Conservation (phyloP, 2,797 vertebrate genomes). For the Hyperoplus immaculatus region DNA sequence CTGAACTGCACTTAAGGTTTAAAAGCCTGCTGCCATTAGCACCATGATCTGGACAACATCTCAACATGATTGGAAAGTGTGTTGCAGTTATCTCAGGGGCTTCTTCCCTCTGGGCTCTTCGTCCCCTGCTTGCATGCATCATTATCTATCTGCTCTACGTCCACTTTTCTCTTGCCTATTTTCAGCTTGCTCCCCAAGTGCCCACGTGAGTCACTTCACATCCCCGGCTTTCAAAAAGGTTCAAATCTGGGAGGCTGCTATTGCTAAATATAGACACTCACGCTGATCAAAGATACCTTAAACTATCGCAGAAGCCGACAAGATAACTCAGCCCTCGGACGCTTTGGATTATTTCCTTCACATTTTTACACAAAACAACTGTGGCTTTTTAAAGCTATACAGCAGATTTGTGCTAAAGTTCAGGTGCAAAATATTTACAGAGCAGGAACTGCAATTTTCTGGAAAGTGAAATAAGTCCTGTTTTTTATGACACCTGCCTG, state of each 20-base stretch:
- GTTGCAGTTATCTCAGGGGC: constrained; percentile 36
- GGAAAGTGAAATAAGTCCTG: constrained; percentile 26
- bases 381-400: neutral
- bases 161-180: constrained; percentile 63
- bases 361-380: neutral
- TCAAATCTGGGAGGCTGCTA: constrained; percentile 48
- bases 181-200: constrained; percentile 54
- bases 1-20: constrained; percentile 8
- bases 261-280: constrained; percentile 57
- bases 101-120: constrained; percentile 35
- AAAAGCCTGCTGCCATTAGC: constrained; percentile 17
- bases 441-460: neutral
- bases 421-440: constrained; percentile 27
- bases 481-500: constrained; percentile 39
- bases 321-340: constrained; percentile 26
- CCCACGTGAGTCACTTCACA: constrained; percentile 53
- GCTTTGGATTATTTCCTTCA: constrained; percentile 2
- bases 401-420: constrained; percentile 1
- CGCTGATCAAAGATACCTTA: constrained; percentile 33
- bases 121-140: constrained; percentile 44
- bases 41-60: constrained; percentile 20
- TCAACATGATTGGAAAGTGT: constrained; percentile 12
- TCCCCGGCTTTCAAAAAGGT: constrained; percentile 52
- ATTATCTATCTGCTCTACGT: constrained; percentile 58
- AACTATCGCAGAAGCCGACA: constrained; percentile 39